Conservation (phyloP, 2,888 invertebrate species). For the Cotesia congregata region DNA sequence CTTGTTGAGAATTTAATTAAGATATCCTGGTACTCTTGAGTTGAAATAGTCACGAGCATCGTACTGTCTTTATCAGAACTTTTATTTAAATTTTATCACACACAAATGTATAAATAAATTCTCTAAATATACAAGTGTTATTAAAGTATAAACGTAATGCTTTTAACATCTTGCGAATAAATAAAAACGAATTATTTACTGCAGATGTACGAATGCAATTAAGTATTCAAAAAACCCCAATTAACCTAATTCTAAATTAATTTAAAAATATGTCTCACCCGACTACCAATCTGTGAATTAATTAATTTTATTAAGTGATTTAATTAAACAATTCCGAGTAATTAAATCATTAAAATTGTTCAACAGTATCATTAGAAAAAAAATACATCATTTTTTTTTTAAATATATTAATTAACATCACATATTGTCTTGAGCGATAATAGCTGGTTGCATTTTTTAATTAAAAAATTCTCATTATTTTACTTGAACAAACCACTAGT, state of each 20-base stretch:
- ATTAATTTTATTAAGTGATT: not conserved
- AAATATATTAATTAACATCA: not conserved
- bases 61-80: not conserved
- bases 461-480: not conserved
- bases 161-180: not conserved
- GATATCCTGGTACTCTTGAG: slow-evolving; percentile 31
- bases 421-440: not conserved
- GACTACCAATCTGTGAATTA: not conserved
- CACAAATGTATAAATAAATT: not conserved
- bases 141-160: not conserved
- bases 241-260: not conserved
- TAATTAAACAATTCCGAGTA: not conserved
- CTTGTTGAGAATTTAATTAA: slow-evolving; percentile 35
- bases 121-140: not conserved
- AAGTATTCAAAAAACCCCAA: not conserved
- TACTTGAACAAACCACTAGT: not conserved
- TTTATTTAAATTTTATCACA: not conserved
- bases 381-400: not conserved
- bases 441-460: not conserved
- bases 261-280: not conserved
- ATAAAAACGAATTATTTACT: not conserved
- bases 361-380: not conserved
- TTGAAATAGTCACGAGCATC: not conserved
- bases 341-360: not conserved
- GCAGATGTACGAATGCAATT: not conserved